Percentiles rank a stretch among this genome's conserved stretches.
Conservation (phyloP, 2,888 invertebrate genomes). For the Leptinotarsa peninsularis region DNA sequence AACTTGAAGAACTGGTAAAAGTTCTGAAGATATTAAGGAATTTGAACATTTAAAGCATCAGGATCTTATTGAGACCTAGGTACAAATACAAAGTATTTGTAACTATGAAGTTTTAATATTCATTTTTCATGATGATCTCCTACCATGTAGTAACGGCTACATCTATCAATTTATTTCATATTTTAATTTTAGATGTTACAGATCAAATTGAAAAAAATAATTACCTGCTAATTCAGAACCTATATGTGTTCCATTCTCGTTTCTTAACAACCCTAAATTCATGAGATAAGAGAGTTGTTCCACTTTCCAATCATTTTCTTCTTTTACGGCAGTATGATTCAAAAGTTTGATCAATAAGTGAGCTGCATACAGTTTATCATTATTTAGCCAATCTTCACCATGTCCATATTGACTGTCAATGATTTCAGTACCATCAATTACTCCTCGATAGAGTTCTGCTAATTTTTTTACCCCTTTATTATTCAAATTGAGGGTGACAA, state of each 20-base stretch:
- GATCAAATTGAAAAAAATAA: slow-evolving; percentile 35
- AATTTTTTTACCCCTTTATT: slow-evolving; percentile 74
- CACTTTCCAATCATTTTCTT: slow-evolving; percentile 75
- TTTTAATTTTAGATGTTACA: too few species aligned
- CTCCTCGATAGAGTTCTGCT: slow-evolving; percentile 72
- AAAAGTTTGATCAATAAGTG: slow-evolving; percentile 69
- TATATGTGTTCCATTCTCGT: slow-evolving; percentile 65
- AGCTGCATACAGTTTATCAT: slow-evolving; percentile 76
- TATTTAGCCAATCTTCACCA: slow-evolving; percentile 74
- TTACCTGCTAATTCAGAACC: slow-evolving; percentile 74
- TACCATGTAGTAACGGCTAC: too few species aligned
- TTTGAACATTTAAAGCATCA: too few species aligned
- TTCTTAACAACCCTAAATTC: slow-evolving; percentile 74
- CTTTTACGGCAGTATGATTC: slow-evolving; percentile 61
- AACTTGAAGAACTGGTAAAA: too few species aligned
- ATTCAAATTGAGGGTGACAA: slow-evolving; percentile 73
- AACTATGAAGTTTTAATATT: too few species aligned
- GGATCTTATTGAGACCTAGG: too few species aligned
- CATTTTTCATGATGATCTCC: too few species aligned
- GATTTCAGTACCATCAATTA: slow-evolving; percentile 62
- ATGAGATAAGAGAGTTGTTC: slow-evolving; percentile 76
- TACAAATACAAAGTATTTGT: too few species aligned
- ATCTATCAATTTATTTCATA: too few species aligned
- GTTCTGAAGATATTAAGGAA: too few species aligned
- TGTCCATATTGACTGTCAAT: slow-evolving; percentile 63